Conservation (phyloP, 1,140 invertebrate genomes). For the Palaemon carinicauda region DNA sequence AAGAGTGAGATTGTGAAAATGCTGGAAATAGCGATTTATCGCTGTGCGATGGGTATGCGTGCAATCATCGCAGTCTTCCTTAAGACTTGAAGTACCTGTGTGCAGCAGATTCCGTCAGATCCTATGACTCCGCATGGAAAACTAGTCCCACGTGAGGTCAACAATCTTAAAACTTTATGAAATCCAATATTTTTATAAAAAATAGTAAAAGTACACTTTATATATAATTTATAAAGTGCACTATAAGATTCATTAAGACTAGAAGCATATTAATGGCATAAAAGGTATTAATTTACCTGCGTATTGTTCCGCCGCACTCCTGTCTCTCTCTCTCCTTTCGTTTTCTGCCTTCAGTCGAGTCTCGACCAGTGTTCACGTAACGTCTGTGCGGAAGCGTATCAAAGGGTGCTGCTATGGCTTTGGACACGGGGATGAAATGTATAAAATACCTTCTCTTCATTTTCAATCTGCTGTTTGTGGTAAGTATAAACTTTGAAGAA, state of each 20-base stretch:
- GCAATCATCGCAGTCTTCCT: too few species aligned
- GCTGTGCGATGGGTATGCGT: too few species aligned
- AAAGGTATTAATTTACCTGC: conserved; percentile 7
- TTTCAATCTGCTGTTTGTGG: conserved; percentile 58
- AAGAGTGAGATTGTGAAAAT: too few species aligned
- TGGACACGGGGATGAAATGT: conserved; percentile 58
- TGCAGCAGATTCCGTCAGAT: too few species aligned
- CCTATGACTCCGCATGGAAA: not conserved
- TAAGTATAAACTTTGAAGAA: conserved; percentile 1
- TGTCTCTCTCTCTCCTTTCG: not conserved
- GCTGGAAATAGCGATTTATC: too few species aligned
- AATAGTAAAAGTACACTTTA: too few species aligned
- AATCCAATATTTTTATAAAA: too few species aligned
- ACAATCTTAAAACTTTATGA: too few species aligned
- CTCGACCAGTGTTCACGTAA: conserved; percentile 32
- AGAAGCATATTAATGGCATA: not conserved
- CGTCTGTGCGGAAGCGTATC: not conserved
- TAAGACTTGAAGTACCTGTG: too few species aligned
- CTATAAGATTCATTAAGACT: too few species aligned
- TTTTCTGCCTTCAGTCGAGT: conserved; percentile 28
- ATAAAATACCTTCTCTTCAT: conserved; percentile 58
- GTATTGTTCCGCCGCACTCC: conserved; percentile 34
- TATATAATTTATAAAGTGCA: too few species aligned
- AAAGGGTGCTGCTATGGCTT: conserved; percentile 36
- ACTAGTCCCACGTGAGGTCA: not conserved